Evolutionary conservation across 2,888 invertebrate species (phyloP), one percentile per base, ranked within the genome.

Genomic region (Sepiola atlantica): DNA sequence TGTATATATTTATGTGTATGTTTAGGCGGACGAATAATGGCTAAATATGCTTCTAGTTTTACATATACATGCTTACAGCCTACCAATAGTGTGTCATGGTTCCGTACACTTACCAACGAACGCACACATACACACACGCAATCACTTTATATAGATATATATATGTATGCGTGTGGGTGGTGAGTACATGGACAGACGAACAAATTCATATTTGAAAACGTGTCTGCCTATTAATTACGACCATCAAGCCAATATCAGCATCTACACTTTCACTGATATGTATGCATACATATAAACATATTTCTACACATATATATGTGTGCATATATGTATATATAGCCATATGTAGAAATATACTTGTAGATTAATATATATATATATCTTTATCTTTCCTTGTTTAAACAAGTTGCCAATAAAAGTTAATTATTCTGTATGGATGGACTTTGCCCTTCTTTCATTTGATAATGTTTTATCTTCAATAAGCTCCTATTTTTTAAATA

Each of bases 1-100:
- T n/a, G n/a, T 57, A 20, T 57, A 8, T 16, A 57, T 57, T 14
- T 57, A 18, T 57, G 24, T 8, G 21, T 61, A 61, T 57, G n/a
- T 16, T 45, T 45, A 45, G 45, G 8, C 45, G 45, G 4, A 10
- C 1, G 77, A 32, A n/a, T n/a, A 77, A 32, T 77, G 8, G 14
- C 77, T 77, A 77, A 77, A 77, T 77, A 77, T 77, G n/a, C 77
- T n/a, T 77, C 32, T 16, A 77, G n/a, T n/a, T 77, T 77, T 32
- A n/a, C n/a, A n/a, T 77, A 77, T n/a, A 77, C 77, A 77, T 77
- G n/a, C n/a, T 77, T 77, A 77, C 77, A 77, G n/a, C 32, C 45
- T 45, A 45, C 45, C 2, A 2, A 45, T 45, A 4, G 45, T 2
- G 8, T 45, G 8, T 45, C 45, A 45, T 45, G 45, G 45, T 77